Conservation (phyloP, 2,797 vertebrate species). For the Amblyopsis hoosieri region DNA sequence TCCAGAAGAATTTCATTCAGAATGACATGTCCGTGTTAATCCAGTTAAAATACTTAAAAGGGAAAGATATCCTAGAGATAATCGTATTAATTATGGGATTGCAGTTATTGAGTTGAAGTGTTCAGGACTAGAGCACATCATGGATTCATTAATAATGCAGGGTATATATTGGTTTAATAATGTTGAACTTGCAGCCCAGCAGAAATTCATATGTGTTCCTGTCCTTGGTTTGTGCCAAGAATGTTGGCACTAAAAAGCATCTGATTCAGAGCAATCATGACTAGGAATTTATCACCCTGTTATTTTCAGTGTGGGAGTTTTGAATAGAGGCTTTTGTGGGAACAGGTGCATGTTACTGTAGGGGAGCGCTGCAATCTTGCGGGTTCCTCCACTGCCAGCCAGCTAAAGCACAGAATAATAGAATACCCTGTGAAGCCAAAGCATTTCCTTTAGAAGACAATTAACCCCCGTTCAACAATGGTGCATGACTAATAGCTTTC, state of each 20-base stretch:
- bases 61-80: too few relatives aligned
- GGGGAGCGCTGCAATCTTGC: constrained; percentile 18
- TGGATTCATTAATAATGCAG: too few relatives aligned
- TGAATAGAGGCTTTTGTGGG: constrained; percentile 40
- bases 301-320: constrained; percentile 42
- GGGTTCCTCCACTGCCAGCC: constrained; percentile 16
- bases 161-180: too few relatives aligned
- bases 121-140: too few relatives aligned
- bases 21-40: too few relatives aligned
- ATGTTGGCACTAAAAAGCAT: not conserved
- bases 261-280: constrained; percentile 13
- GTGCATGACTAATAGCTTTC: constrained; percentile 22
- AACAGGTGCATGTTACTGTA: constrained; percentile 43
- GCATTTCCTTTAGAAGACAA: constrained; percentile 22
- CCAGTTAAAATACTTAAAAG: too few relatives aligned
- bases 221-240: not conserved
- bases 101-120: too few relatives aligned
- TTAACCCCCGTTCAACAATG: constrained; percentile 39
- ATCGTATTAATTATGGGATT: too few relatives aligned
- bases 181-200: too few relatives aligned
- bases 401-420: constrained; percentile 20
- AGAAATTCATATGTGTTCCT: not conserved
- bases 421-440: constrained; percentile 20
- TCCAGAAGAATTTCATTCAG: too few relatives aligned
- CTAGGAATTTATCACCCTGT: constrained; percentile 28